Base-by-base conservation (phyloP, 2,888 invertebrate species). In the Pomacea canaliculata region DNA sequence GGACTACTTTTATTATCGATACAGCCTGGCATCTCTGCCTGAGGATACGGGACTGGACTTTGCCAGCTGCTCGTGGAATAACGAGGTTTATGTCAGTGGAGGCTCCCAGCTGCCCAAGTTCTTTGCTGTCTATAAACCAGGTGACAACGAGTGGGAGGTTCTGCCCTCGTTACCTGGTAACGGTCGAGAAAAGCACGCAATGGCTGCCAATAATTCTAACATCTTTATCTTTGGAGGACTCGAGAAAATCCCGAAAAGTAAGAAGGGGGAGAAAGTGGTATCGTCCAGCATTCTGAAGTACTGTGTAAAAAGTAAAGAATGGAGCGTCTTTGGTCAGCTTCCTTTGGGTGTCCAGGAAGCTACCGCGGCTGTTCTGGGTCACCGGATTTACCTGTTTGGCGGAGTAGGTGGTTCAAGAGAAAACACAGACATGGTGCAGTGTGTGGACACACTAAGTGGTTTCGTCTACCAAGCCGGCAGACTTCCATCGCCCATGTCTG, bases 161-260 rank as follows among this genome's bases (percentile, higher is more conserved):
- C 76, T 74, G 49, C 76, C 76, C 9, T 60, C 59, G n/a, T 68
- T 74, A 19, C 48, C 18, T 16, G 37, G 37, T 37, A n/a, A 7
- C 18, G 78, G 78, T 19, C 59, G 71, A n/a, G 70, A 78, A 56
- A 65, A 68, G 2, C 78, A 76, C 23, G 46, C 68, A 13, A 76
- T 78, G 78, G 66, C 63, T 12, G 76, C 75, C n/a, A 76, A 72
- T 37, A 46, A 48, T 18, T 60, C 62, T 27, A 48, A 23, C n/a
- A 18, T 78, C 65, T 78, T 72, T 72, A 9, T 78, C 16, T 67
- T 78, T 23, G 78, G 78, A 46, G 78, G 78, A 59, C n/a, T 70
- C 13, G 59, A 66, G 23, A 27, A 27, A 23, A 23, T 60, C 18
- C 3, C n/a, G 60, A 60, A 74, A 5, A 37, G 5, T 5, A 37